Percentiles rank a stretch among this genome's conserved stretches.
phyloP scores from a whole-genome alignment of 2,797 vertebrate genomes.

The Alauda arvensis region DNA sequence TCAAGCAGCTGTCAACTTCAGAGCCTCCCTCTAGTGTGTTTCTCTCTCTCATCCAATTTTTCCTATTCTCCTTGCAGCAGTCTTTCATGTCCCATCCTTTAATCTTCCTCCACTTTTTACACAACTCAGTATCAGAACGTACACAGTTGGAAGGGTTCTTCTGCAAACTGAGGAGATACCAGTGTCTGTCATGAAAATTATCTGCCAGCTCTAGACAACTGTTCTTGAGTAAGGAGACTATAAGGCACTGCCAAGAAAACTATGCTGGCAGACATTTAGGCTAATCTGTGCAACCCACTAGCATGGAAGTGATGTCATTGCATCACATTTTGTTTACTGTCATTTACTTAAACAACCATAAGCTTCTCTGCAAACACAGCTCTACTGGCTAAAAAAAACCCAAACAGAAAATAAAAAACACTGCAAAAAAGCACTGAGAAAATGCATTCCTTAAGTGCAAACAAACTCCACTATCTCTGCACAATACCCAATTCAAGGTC shows the following conservation, averaged over 20 bases:
- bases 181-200: background rate
- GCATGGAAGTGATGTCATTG: background rate
- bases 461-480: background rate
- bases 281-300: background rate
- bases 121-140: background rate
- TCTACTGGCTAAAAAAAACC: background rate
- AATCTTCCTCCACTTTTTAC: background rate
- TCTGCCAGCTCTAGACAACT: conserved; percentile 25
- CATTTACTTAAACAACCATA: background rate
- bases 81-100: background rate
- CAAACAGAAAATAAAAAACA: background rate
- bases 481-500: background rate
- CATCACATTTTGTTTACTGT: background rate
- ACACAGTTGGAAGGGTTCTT: background rate
- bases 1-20: background rate
- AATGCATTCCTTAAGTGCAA: background rate
- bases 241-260: conserved; percentile 4
- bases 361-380: background rate
- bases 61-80: background rate
- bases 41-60: background rate
- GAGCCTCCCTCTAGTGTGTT: background rate
- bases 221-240: background rate
- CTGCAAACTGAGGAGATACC: background rate
- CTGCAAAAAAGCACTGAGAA: background rate
- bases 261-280: background rate